Percentiles rank a stretch among this genome's conserved stretches.
Evolutionary conservation across 2,113 vertebrate species (phyloP).

Genomic region (Marmota flaviventris): DNA sequence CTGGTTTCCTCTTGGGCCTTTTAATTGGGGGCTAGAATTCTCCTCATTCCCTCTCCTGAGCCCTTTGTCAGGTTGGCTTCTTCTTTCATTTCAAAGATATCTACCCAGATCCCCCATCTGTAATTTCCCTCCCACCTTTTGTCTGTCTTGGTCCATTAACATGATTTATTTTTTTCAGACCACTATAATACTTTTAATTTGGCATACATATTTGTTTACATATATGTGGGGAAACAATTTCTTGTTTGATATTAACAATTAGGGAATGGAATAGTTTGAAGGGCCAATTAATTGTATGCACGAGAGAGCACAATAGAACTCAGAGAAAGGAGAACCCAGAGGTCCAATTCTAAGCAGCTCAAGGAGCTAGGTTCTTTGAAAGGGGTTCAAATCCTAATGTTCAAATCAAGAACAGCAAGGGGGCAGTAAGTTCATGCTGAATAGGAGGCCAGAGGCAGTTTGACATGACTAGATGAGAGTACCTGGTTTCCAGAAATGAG

Average conservation of each 20-base stretch:
- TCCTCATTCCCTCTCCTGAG: not conserved
- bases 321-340: not conserved
- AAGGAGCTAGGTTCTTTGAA: not conserved
- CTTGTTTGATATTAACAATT: not conserved
- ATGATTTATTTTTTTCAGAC: not conserved
- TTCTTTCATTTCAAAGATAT: slow-evolving; percentile 26
- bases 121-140: not conserved
- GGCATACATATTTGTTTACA: not conserved
- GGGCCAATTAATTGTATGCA: not conserved
- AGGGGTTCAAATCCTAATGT: not conserved
- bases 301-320: not conserved
- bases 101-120: not conserved
- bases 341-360: not conserved
- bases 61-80: not conserved
- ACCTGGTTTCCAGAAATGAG: not conserved
- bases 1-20: not conserved
- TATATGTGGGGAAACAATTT: not conserved
- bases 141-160: not conserved
- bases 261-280: not conserved
- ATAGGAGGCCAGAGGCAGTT: not conserved
- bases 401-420: not conserved
- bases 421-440: not conserved
- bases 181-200: not conserved
- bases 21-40: not conserved
- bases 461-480: not conserved